Base-by-base conservation (phyloP, 2,888 invertebrate species). In the Torymus aiolomorphi region DNA sequence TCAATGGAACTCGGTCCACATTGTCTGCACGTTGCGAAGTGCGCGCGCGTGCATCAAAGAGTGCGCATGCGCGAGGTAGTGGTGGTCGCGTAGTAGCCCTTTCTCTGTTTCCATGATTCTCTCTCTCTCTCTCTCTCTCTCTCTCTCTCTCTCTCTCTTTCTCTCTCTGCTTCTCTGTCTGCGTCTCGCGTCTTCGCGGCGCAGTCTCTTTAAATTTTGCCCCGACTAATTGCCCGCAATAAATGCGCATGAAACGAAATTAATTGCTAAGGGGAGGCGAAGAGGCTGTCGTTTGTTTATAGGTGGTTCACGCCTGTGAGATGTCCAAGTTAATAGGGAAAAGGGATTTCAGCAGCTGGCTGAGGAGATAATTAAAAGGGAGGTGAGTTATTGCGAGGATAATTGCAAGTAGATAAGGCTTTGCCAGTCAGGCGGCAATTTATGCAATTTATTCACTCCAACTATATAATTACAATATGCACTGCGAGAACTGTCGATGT, bases 1-100 rank as follows among this genome's bases (percentile, higher is more conserved):
- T 88, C 88, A 89, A 89, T 89, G 86, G 86, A 87, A 87, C 87
- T 85, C 86, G 85, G 87, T 87, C 88, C 85, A 85, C 85, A 87
- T 86, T 84, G 82, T 84, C 82, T 66, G 61, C 66, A 20, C 42
- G 42, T 8, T 20, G 14, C 31, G 42, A 73, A 73, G 10, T 2
- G 57, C n/a, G 69, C 49, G 31, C 42, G 14, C 31, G 18, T 14
- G 13, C 62, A 63, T 67, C 67, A 73, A 78, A 73, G 14, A 13
- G 65, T 12, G 69, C 49, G 31, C 18, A 18, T 54, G 51, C 54
- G 62, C 51, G 69, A 63, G 80, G 69, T 63, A 75, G 67, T 80
- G 76, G 61, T 67, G 80, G 42, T 18, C 31, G 56, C 31, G 52
- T 56, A n/a, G 11, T 16, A 24, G 49, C 52, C 62, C 49, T 56